Evolutionary conservation across 2,113 vertebrate genomes (phyloP).

Genomic region (Leptodactylus fuscus): DNA sequence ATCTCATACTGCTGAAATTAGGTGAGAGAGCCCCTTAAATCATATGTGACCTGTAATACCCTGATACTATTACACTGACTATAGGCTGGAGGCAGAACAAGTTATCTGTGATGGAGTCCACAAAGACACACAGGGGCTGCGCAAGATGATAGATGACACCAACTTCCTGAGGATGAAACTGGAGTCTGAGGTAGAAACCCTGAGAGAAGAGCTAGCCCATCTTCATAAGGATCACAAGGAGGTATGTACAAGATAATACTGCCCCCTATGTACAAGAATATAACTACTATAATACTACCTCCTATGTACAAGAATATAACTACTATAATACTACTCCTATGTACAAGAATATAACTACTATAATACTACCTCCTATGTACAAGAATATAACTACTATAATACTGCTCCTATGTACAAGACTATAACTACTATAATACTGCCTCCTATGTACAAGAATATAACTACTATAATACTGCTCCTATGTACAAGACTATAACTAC

Average conservation of each 20-base stretch:
- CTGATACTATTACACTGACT: background rate
- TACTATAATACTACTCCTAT: slow-evolving; percentile 21
- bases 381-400: slow-evolving; percentile 14
- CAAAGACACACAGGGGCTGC: slow-evolving; percentile 81
- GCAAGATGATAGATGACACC: slow-evolving; percentile 85
- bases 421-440: slow-evolving; percentile 3
- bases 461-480: slow-evolving; percentile 18
- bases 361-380: slow-evolving; percentile 11
- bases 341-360: slow-evolving; percentile 5
- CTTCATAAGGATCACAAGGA: slow-evolving; percentile 73
- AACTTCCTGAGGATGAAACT: slow-evolving; percentile 82
- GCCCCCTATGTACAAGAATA: background rate
- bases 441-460: background rate
- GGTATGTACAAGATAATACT: slow-evolving; percentile 60
- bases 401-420: background rate
- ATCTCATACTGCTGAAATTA: too few species aligned
- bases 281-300: slow-evolving; percentile 5
- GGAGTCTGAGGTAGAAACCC: slow-evolving; percentile 69
- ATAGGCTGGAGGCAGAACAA: slow-evolving; percentile 79
- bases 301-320: slow-evolving; percentile 11
- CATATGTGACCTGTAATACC: too few species aligned
- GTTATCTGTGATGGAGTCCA: slow-evolving; percentile 81
- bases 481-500: slow-evolving; percentile 7
- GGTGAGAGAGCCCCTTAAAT: too few species aligned
- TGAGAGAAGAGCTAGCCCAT: slow-evolving; percentile 71